Conservation (phyloP, 53 echinoderm and acorn worm species). For the Crossaster papposus region DNA sequence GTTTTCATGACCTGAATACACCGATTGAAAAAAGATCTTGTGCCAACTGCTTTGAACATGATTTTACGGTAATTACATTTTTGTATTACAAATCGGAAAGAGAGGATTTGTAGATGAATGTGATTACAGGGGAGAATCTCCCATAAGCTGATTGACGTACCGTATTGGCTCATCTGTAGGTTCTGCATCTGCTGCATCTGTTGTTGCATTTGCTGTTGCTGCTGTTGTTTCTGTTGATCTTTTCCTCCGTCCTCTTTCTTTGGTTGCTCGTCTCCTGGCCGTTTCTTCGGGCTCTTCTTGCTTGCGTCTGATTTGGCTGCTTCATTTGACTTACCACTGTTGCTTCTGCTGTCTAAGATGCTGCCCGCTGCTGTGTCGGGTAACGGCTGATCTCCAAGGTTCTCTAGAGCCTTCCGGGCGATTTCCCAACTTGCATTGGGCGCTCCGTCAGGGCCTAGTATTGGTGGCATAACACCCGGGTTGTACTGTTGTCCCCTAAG, state of each 20-base stretch:
- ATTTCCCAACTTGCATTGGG: constrained; percentile 78
- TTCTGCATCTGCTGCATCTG: constrained; percentile 46
- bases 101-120: too few relatives aligned
- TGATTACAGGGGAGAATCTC: too few relatives aligned
- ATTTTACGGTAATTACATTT: too few relatives aligned
- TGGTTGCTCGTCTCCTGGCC: constrained; percentile 10
- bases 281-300: constrained; percentile 15
- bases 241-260: not conserved
- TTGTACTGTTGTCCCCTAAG: constrained; percentile 47
- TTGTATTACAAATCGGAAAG: too few relatives aligned
- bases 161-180: constrained; percentile 43
- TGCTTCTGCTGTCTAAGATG: not conserved
- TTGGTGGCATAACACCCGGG: constrained; percentile 8
- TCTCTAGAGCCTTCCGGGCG: constrained; percentile 81
- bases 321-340: not conserved
- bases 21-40: too few relatives aligned
- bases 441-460: not conserved
- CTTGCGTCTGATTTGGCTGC: not conserved
- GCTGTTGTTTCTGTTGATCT: constrained; percentile 36
- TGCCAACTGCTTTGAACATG: too few relatives aligned
- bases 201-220: constrained; percentile 26
- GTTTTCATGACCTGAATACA: too few relatives aligned
- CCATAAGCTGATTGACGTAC: not conserved
- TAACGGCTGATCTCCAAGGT: constrained; percentile 25
- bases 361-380: not conserved